phyloP scores from a whole-genome alignment of 2,797 vertebrate genomes.

The Enteromius radiatus region DNA sequence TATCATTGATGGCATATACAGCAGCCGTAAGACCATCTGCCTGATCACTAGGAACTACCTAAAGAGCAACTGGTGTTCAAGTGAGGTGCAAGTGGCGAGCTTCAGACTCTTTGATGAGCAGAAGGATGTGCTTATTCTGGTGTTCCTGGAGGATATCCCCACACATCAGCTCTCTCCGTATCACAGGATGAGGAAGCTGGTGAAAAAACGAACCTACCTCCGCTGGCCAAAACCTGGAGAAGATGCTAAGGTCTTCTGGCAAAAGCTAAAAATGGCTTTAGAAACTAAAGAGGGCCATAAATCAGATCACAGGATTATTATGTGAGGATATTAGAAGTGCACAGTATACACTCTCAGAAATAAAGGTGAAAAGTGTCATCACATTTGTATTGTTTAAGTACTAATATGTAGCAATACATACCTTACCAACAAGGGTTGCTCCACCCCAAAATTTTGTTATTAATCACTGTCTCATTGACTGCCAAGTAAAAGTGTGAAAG shows the following conservation, averaged over 20 bases:
- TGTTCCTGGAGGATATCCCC: conserved; percentile 80
- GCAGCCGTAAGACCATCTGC: conserved; percentile 81
- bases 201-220: conserved; percentile 76
- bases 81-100: conserved; percentile 78
- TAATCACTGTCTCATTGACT: no score
- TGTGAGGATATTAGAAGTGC: neutral
- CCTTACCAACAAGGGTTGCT: no score
- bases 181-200: conserved; percentile 76
- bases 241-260: conserved; percentile 73
- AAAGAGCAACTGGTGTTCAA: conserved; percentile 80
- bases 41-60: conserved; percentile 77
- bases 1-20: conserved; percentile 79
- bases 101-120: conserved; percentile 79
- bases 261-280: conserved; percentile 74
- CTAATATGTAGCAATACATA: neutral
- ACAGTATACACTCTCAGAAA: neutral
- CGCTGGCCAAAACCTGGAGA: conserved; percentile 70
- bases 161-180: conserved; percentile 70
- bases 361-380: neutral
- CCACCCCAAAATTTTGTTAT: no score
- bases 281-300: conserved; percentile 37
- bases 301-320: conserved; percentile 26
- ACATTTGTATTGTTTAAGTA: neutral
- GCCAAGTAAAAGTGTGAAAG: no score
- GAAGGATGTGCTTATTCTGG: conserved; percentile 78